Conservation (phyloP, 2,797 vertebrate species). For the Sciurus carolinensis region DNA sequence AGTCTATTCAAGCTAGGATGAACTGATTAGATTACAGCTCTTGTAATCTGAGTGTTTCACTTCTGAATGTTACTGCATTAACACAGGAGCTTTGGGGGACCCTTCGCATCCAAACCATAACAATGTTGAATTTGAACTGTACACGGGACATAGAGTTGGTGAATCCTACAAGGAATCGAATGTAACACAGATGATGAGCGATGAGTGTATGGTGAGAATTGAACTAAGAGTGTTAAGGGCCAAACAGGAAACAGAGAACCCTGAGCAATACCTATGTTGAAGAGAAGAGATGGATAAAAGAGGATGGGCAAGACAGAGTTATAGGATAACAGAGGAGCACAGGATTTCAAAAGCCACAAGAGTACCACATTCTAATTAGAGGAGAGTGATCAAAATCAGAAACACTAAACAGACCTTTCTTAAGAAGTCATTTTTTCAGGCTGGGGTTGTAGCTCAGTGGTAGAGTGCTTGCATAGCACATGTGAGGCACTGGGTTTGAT, state of each 20-base stretch:
- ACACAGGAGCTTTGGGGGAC: too few species aligned
- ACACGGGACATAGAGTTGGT: background rate
- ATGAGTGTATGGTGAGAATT: background rate
- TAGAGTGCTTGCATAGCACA: too few species aligned
- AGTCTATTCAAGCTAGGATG: too few species aligned
- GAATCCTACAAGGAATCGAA: background rate
- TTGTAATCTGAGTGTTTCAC: too few species aligned
- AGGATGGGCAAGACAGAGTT: fast-evolving
- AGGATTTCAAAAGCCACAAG: background rate
- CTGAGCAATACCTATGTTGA: background rate
- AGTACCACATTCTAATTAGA: background rate
- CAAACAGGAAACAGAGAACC: background rate
- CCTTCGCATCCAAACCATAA: too few species aligned
- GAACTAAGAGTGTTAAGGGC: background rate
- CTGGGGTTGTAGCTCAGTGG: too few species aligned
- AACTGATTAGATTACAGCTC: too few species aligned
- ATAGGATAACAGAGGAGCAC: fast-evolving
- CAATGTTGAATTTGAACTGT: background rate
- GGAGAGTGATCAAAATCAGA: background rate
- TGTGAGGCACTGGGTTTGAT: too few species aligned
- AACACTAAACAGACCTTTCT: background rate
- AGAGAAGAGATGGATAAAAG: background rate
- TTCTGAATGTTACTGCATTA: too few species aligned
- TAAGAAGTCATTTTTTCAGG: background rate
- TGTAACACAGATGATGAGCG: background rate